phyloP scores from a whole-genome alignment of 2,888 invertebrate genomes.

The Xylocampa areola region DNA sequence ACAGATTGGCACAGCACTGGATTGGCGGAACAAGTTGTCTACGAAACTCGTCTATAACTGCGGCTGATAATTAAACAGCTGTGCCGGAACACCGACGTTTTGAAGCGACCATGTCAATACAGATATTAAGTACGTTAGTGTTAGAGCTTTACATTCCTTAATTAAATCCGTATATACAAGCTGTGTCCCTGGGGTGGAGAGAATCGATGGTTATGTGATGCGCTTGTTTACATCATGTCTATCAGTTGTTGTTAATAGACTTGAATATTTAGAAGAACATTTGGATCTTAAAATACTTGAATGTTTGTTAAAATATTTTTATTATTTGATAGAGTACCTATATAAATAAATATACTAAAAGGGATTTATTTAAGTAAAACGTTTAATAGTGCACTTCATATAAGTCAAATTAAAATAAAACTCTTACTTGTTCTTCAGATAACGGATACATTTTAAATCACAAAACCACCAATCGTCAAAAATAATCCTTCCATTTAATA shows the following conservation, averaged over 20 bases:
- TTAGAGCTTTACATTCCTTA: constrained; percentile 54
- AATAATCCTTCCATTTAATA: no score
- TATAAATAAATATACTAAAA: no score
- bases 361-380: no score
- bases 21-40: constrained; percentile 77
- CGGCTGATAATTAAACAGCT: constrained; percentile 85
- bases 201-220: constrained; percentile 13
- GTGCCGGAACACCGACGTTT: constrained; percentile 69
- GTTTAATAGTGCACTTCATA: no score
- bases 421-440: no score
- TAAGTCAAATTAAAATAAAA: no score
- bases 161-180: constrained; percentile 53
- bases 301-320: no score
- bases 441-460: no score
- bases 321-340: no score
- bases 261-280: not conserved
- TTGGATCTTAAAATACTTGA: no score
- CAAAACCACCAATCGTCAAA: no score
- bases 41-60: constrained; percentile 77
- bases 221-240: constrained; percentile 14
- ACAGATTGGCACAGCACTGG: constrained; percentile 50
- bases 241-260: not conserved
- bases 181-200: constrained; percentile 21
- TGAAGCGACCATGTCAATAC: constrained; percentile 61
- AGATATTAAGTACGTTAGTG: constrained; percentile 59